Base-by-base conservation (phyloP, 2,888 invertebrate species). In the Prenolepis imparis region DNA sequence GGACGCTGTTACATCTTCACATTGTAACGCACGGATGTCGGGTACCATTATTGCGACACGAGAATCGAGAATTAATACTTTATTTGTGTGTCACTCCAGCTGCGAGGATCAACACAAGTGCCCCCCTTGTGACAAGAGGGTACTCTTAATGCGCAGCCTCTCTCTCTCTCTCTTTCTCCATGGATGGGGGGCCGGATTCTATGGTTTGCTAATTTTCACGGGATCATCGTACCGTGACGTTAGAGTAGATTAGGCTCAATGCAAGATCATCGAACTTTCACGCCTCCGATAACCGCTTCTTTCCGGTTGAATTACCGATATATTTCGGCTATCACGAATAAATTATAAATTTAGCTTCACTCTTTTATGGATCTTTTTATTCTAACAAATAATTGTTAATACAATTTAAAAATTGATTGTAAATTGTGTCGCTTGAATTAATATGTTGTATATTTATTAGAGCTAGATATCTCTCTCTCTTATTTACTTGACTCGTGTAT, bases 71-170 rank as follows among this genome's bases (percentile, higher is more conserved):
- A 93, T 93, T 93, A 94, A 93, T 94, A 93, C 93, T 92, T 93
- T 93, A 93, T 93, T 93, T 93, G 93, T 93, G 91, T 91, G 92
- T 93, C 93, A 93, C 92, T 94, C 94, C 94, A 94, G 94, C 94
- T 94, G 94, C 93, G 93, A 92, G 93, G 93, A 93, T 93, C 91
- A 92, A 91, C 92, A 92, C 93, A 93, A 94, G 94, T 94, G 94
- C 89, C 84, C 83, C 89, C 92, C 87, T 88, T 64, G 80, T 72
- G 87, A 89, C 86, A 82, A 89, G 90, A 87, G 90, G 88, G 88
- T 87, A 83, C 86, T 84, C 86, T 90, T 92, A 91, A 91, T 90
- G 88, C 91, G 89, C 9, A 55, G 67, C 70, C 87, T 89, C 88
- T 72, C 87, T 89, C 88, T 72, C 87, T 89, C 88, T 36, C 36